Percentiles rank a stretch among this genome's conserved stretches.
These are phyloP conservation scores for Conus ventricosus DNA, from an alignment of 1,140 invertebrate species.

Conservation along the genomic window DNA sequence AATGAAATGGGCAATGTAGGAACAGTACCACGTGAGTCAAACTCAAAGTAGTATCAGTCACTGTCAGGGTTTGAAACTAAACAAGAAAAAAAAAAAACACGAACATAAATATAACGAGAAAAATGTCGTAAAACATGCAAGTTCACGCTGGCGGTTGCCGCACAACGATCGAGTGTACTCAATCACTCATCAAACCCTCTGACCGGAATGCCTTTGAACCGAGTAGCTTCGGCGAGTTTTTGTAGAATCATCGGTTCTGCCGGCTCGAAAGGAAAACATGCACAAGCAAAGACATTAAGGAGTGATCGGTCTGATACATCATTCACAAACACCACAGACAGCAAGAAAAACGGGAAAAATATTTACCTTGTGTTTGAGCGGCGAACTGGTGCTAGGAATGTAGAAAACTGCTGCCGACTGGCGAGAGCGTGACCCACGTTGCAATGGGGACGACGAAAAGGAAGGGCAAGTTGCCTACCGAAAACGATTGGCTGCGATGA, in stretches of 20 bases:
- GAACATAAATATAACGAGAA: too few relatives aligned
- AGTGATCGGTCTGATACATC: background rate
- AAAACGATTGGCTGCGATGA: conserved; percentile 3
- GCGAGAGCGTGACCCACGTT: conserved; percentile 18
- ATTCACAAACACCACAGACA: background rate
- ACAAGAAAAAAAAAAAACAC: too few relatives aligned
- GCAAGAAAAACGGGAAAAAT: background rate
- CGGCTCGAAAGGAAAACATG: background rate
- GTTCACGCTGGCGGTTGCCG: too few relatives aligned
- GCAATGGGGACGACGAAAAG: conserved; percentile 10
- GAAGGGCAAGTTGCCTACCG: background rate
- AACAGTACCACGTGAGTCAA: too few relatives aligned
- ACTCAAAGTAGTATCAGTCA: too few relatives aligned
- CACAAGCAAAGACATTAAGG: background rate
- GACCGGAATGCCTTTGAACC: conserved; percentile 32
- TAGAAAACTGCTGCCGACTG: conserved; percentile 21
- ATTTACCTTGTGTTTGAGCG: background rate
- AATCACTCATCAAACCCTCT: background rate
- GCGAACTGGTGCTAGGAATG: background rate
- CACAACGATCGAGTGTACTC: background rate
- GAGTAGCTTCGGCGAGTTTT: background rate
- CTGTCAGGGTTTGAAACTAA: too few relatives aligned
- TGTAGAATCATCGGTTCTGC: background rate
- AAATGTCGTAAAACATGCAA: too few relatives aligned
- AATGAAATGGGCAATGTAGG: too few relatives aligned